Evolutionary conservation across 1,140 invertebrate genomes (phyloP).

Genomic region (Probaryconus sp.): DNA sequence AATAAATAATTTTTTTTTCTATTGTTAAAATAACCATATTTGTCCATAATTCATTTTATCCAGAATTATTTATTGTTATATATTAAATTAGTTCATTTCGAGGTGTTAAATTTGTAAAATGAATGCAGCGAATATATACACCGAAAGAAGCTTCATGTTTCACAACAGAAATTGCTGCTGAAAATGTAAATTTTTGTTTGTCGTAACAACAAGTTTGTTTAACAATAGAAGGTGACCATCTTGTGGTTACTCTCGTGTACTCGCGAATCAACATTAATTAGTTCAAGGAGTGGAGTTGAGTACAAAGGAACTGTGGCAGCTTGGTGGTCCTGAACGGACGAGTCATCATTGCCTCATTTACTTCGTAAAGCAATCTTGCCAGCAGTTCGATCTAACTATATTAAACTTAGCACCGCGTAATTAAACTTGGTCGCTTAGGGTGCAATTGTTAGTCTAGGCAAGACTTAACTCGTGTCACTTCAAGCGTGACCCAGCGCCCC

Average conservation of each 20-base stretch:
- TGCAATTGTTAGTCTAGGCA: conserved; percentile 30
- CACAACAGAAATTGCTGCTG: no score
- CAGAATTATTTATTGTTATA: no score
- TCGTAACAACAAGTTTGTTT: conserved; percentile 41
- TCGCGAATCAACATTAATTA: conserved; percentile 62
- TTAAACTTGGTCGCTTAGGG: conserved; percentile 64
- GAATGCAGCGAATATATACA: no score
- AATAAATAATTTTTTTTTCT: no score
- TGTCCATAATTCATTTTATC: no score
- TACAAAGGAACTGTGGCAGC: conserved; percentile 60
- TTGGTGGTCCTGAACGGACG: conserved; percentile 73
- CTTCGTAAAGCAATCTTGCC: conserved; percentile 75
- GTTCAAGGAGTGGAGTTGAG: conserved; percentile 54
- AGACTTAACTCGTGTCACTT: conserved; percentile 36
- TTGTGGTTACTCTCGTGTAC: conserved; percentile 39
- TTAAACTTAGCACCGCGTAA: conserved; percentile 74
- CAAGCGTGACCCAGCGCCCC: conserved; percentile 35
- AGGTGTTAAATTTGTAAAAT: conserved; percentile 42
- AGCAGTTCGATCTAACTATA: conserved; percentile 72
- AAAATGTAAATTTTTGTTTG: no score
- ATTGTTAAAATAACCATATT: no score
- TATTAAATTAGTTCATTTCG: no score
- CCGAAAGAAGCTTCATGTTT: no score
- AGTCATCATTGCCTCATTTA: conserved; percentile 78
- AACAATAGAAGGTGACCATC: conserved; percentile 40